These are phyloP conservation scores for Drosophila eugracilis DNA, from an alignment of 1,140 invertebrate species.

Conservation along the genomic window DNA sequence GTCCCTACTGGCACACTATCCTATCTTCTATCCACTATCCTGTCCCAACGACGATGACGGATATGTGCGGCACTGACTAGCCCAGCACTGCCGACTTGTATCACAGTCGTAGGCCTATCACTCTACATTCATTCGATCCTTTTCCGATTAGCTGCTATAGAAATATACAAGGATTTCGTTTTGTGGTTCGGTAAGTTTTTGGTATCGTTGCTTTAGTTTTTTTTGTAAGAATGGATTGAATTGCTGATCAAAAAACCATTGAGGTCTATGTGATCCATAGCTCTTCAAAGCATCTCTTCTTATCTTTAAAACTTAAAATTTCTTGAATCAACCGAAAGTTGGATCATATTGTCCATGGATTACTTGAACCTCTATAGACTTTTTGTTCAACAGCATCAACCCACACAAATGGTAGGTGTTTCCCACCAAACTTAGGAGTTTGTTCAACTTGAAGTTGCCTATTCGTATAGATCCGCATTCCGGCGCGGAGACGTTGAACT, in stretches of 20 bases:
- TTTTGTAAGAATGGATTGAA: background rate
- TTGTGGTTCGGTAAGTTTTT: conserved; percentile 43
- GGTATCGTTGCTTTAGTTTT: conserved; percentile 41
- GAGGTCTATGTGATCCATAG: background rate
- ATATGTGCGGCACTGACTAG: conserved; percentile 50
- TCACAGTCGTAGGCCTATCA: conserved; percentile 58
- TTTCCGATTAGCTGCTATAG: conserved; percentile 25
- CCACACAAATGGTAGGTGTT: conserved; percentile 1
- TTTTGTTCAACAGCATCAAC: background rate
- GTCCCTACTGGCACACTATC: conserved; percentile 7
- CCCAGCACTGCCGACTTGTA: conserved; percentile 61
- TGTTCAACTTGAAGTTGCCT: conserved; percentile 26
- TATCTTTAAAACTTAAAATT: background rate
- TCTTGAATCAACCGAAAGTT: too few species aligned
- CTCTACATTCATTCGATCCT: conserved; percentile 5
- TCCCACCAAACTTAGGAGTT: conserved; percentile 18
- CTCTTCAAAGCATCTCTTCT: background rate
- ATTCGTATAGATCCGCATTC: conserved; percentile 78
- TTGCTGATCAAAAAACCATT: background rate
- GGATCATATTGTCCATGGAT: background rate
- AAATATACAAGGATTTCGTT: conserved; percentile 36
- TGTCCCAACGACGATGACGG: conserved; percentile 43
- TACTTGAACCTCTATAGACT: background rate
- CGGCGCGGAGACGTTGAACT: conserved; percentile 67
- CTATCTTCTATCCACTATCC: conserved; percentile 9